Evolutionary conservation across 2,888 invertebrate species (phyloP).

Genomic region (Drosophila colorata): DNA sequence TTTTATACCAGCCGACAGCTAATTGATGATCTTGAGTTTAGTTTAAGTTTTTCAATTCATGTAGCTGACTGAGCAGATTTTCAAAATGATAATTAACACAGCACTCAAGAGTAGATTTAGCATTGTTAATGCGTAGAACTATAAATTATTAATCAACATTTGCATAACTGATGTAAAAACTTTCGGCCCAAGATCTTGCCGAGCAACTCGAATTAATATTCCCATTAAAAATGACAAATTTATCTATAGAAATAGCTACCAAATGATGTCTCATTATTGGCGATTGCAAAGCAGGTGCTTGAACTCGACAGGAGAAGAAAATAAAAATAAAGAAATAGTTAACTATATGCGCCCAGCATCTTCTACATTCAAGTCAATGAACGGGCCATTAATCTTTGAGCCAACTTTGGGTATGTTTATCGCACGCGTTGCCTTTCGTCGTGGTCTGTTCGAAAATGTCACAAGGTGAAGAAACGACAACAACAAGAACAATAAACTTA

Average conservation of each 20-base stretch:
- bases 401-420: slow-evolving; percentile 15
- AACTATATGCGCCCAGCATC: not conserved
- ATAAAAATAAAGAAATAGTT: slow-evolving; percentile 1
- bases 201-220: slow-evolving; percentile 8
- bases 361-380: slow-evolving; percentile 10
- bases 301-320: slow-evolving; percentile 30
- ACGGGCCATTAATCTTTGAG: slow-evolving; percentile 38
- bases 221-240: slow-evolving; percentile 31
- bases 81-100: slow-evolving; percentile 13
- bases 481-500: slow-evolving; percentile 6
- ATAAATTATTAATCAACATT: slow-evolving; percentile 39
- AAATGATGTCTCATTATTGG: slow-evolving; percentile 11
- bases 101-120: slow-evolving; percentile 1
- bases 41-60: slow-evolving; percentile 5
- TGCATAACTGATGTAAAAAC: slow-evolving; percentile 44
- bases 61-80: slow-evolving; percentile 14
- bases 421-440: slow-evolving; percentile 26
- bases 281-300: slow-evolving; percentile 45
- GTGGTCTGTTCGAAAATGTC: slow-evolving; percentile 41
- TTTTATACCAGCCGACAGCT: slow-evolving; percentile 13
- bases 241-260: slow-evolving; percentile 15
- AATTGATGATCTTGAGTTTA: slow-evolving; percentile 36
- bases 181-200: slow-evolving; percentile 38
- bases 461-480: slow-evolving; percentile 52
- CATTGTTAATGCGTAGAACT: not conserved